Evolutionary conservation across 1,140 invertebrate species (phyloP), one percentile per base, ranked within the genome.

Genomic region (Euschistus heros): DNA sequence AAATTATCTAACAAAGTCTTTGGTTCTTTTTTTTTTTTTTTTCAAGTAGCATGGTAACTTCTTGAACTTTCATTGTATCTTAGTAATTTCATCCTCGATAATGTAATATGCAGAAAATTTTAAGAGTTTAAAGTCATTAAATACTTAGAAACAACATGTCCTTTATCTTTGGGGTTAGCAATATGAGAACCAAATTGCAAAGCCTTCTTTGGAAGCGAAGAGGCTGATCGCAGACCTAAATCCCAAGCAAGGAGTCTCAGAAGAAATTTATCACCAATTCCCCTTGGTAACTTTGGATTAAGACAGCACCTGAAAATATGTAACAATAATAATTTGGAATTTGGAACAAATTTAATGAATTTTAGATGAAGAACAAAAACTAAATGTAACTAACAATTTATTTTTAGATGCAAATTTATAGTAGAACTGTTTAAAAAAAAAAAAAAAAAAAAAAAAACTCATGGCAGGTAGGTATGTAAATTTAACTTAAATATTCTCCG

Each of bases 181-280:
- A 98, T 96, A 73, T 90, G 81, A 0, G 93, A 94, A n/a, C 96
- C 96, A 83, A 99, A 98, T 75, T 99, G 96, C 60, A 99, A 86
- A 17, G 95, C 96, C 76, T 92, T 75, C 76, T 99, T 99, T 52
- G 89, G 89, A 55, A 91, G 81, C 55, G 74, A 73, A 0, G 88
- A 83, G 20, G 86, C 83, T 55, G 80, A 75, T 67, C 72, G 74
- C 4, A 92, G 75, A 13, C 90, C 89, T 22, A 95, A 74, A 70
- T 84, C 76, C 68, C 79, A 78, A 0, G 92, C 93, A 47, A 85
- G 75, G n/a, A 91, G 74, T 71, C 96, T 79, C 33, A 99, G 76
- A 44, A 98, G 77, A 54, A 96, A 75, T 77, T 99, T 99, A 73
- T 98, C 95, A n/a, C 95, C 95, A 61, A 92, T 68, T 47, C 94